Evolutionary conservation across 2,888 invertebrate species (phyloP).

Genomic region (Beris chalybata): DNA sequence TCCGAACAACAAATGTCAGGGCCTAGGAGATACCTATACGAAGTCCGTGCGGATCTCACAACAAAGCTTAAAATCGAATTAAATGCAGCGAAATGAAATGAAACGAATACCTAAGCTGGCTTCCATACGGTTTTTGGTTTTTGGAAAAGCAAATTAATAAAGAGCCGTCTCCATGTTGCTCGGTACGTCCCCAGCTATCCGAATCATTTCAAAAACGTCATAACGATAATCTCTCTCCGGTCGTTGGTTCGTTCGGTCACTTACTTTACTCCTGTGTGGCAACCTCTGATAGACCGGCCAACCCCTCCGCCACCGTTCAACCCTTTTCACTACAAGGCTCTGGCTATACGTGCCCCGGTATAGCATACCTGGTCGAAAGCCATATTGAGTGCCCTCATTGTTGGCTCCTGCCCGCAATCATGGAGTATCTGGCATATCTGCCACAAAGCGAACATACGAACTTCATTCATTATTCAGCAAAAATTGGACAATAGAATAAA

Average conservation of each 20-base stretch:
- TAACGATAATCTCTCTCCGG: conserved; percentile 19
- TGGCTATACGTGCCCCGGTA: not conserved
- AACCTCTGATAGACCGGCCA: not conserved
- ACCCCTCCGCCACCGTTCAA: not conserved
- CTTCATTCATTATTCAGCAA: conserved; percentile 37
- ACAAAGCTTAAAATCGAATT: conserved; percentile 12
- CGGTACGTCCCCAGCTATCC: not conserved
- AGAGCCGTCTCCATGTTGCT: not conserved
- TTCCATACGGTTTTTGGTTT: not conserved
- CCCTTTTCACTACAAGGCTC: not conserved
- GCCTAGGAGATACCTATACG: not conserved
- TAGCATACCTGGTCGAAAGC: conserved; percentile 17
- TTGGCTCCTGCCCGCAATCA: conserved; percentile 27
- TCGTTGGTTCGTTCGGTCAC: not conserved
- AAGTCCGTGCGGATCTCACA: not conserved
- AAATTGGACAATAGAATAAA: conserved; percentile 39
- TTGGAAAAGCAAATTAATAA: conserved; percentile 7
- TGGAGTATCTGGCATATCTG: conserved; percentile 12
- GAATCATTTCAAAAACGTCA: conserved; percentile 17
- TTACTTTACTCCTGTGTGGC: conserved; percentile 2
- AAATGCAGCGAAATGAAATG: conserved; percentile 30
- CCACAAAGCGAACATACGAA: conserved; percentile 27
- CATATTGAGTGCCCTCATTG: conserved; percentile 26
- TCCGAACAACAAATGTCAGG: conserved; percentile 16
- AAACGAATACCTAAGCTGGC: conserved; percentile 9